These are phyloP conservation scores for Agonopterix heracliana DNA, from an alignment of 2,888 invertebrate genomes.

Conservation along the genomic window DNA sequence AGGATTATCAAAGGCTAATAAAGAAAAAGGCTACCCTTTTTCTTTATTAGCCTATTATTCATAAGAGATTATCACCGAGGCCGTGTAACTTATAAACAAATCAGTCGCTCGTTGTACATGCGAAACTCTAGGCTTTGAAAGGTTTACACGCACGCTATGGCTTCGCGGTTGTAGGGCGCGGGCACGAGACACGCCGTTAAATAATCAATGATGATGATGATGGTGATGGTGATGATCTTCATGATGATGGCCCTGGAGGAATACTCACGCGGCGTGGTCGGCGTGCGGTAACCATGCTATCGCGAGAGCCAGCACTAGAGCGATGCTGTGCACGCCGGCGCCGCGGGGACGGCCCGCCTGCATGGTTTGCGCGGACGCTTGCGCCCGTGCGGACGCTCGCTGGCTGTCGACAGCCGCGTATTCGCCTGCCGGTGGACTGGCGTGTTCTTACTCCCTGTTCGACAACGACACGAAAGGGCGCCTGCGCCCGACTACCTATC, in stretches of 20 bases:
- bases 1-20: slow-evolving; percentile 16
- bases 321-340: slow-evolving; percentile 58
- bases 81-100: slow-evolving; percentile 27
- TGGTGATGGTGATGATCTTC: background rate
- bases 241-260: background rate
- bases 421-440: slow-evolving; percentile 58
- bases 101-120: slow-evolving; percentile 27
- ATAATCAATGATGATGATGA: slow-evolving; percentile 18
- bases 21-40: slow-evolving; percentile 18
- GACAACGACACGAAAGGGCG: slow-evolving; percentile 33
- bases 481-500: slow-evolving; percentile 54
- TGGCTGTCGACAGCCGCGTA: slow-evolving; percentile 60
- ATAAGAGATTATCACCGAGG: slow-evolving; percentile 21
- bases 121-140: slow-evolving; percentile 30
- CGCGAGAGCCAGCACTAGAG: slow-evolving; percentile 54
- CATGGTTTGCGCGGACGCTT: slow-evolving; percentile 49
- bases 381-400: slow-evolving; percentile 38
- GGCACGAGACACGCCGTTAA: slow-evolving; percentile 14
- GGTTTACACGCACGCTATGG: slow-evolving; percentile 44
- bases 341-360: slow-evolving; percentile 43
- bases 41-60: slow-evolving; percentile 21
- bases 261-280: slow-evolving; percentile 64
- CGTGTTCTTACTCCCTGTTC: slow-evolving; percentile 33
- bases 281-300: slow-evolving; percentile 54
- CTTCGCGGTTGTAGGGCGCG: slow-evolving; percentile 31